A percentile compares a stretch with the other conserved stretches of the same genome.
Evolutionary conservation across 2,888 invertebrate genomes (phyloP).

Genomic region (Synergus japonicus): DNA sequence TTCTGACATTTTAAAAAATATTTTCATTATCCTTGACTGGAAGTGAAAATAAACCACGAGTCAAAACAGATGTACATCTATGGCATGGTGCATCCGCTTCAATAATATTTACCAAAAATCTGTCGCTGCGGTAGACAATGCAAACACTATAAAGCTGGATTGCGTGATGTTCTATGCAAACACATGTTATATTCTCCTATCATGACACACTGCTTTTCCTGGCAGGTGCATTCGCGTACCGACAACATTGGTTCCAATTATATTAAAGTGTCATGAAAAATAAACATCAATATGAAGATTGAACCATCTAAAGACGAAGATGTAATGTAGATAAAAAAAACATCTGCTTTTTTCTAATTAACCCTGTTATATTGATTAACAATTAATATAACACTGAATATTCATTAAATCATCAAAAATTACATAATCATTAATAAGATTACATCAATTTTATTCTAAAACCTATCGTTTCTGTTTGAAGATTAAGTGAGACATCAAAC

Average conservation of each 20-base stretch:
- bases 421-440: neutral
- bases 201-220: neutral
- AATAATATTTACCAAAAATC: conserved; percentile 62
- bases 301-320: neutral
- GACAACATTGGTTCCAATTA: neutral
- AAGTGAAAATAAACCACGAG: conserved; percentile 16
- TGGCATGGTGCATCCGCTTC: conserved; percentile 42
- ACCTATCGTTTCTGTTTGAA: neutral
- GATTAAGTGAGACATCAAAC: neutral
- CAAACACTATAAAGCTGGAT: conserved; percentile 61
- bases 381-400: too few relatives aligned
- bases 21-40: neutral
- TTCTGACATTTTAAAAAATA: neutral
- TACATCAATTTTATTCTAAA: neutral
- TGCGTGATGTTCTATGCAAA: conserved; percentile 44
- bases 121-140: conserved; percentile 60
- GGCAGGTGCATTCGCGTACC: neutral
- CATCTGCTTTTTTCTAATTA: neutral
- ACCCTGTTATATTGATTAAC: too few relatives aligned
- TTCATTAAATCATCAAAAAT: too few relatives aligned
- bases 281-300: conserved; percentile 1
- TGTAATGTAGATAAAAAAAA: neutral
- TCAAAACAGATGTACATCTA: neutral
- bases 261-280: neutral
- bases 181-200: conserved; percentile 18